phyloP scores from a whole-genome alignment of 2,888 invertebrate species.

The Ormyrus rosae region DNA sequence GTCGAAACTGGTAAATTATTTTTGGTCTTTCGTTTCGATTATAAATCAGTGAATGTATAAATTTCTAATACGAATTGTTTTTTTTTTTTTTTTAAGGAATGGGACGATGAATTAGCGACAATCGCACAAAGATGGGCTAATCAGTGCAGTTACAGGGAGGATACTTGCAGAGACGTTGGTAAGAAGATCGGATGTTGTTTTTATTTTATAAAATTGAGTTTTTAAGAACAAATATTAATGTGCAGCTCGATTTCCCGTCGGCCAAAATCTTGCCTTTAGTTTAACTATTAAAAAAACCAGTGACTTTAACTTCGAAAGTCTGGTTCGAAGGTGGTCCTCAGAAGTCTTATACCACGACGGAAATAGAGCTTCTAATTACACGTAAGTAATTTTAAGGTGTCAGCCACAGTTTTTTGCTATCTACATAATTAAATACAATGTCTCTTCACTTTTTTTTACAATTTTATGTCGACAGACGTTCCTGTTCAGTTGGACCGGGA shows the following conservation, averaged over 20 bases:
- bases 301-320: background rate
- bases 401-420: too few relatives aligned
- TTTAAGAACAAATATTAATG: slow-evolving; percentile 44
- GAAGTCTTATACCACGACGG: slow-evolving; percentile 68
- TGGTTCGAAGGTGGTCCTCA: slow-evolving; percentile 71
- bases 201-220: background rate
- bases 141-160: slow-evolving; percentile 72
- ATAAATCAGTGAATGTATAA: background rate
- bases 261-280: slow-evolving; percentile 72
- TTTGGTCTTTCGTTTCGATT: background rate
- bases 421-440: too few relatives aligned
- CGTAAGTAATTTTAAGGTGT: background rate
- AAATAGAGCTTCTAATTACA: background rate
- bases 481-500: background rate
- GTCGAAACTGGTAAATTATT: slow-evolving; percentile 56
- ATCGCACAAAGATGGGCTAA: slow-evolving; percentile 70
- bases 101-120: slow-evolving; percentile 51
- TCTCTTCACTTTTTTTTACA: background rate
- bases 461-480: background rate
- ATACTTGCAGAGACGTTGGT: slow-evolving; percentile 72
- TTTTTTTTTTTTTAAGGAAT: slow-evolving; percentile 4
- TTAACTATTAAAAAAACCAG: slow-evolving; percentile 2
- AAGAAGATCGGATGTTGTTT: slow-evolving; percentile 19
- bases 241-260: slow-evolving; percentile 68
- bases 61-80: background rate